Conservation (phyloP, 2,797 vertebrate genomes). For the Sylvilagus floridanus region DNA sequence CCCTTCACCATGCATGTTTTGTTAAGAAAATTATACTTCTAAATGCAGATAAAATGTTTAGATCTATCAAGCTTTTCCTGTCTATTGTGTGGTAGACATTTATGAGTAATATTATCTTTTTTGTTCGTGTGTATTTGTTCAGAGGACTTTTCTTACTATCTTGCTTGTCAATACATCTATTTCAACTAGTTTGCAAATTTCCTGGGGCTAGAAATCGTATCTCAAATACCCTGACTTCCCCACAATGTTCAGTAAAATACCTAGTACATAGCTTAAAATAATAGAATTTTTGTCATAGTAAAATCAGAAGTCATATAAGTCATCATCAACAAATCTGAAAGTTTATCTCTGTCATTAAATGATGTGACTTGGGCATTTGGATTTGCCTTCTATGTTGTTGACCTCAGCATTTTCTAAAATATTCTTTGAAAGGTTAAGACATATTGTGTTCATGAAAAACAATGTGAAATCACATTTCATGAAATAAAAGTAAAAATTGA, state of each 20-base stretch:
- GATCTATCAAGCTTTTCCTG: not conserved
- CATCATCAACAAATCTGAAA: not conserved
- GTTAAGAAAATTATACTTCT: not conserved
- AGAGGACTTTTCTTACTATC: not conserved
- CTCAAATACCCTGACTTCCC: not conserved
- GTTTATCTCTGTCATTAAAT: not conserved
- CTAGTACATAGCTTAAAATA: not conserved
- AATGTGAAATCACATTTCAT: not conserved
- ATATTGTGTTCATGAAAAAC: not conserved
- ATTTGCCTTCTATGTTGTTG: not conserved
- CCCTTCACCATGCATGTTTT: not conserved
- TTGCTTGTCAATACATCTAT: not conserved
- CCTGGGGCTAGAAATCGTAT: not conserved
- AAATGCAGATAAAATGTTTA: not conserved
- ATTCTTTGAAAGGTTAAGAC: not conserved
- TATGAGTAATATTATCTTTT: not conserved
- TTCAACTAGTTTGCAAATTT: not conserved
- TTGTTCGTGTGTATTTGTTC: not conserved
- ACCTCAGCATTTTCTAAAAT: not conserved
- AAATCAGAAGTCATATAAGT: not conserved
- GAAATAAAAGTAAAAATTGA: constrained; percentile 14
- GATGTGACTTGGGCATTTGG: not conserved
- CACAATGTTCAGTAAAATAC: not conserved
- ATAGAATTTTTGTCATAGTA: not conserved
- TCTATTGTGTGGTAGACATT: not conserved